A percentile compares a stretch with the other conserved stretches of the same genome.
Conservation (phyloP, 2,797 vertebrate genomes). For the Macropodus opercularis region DNA sequence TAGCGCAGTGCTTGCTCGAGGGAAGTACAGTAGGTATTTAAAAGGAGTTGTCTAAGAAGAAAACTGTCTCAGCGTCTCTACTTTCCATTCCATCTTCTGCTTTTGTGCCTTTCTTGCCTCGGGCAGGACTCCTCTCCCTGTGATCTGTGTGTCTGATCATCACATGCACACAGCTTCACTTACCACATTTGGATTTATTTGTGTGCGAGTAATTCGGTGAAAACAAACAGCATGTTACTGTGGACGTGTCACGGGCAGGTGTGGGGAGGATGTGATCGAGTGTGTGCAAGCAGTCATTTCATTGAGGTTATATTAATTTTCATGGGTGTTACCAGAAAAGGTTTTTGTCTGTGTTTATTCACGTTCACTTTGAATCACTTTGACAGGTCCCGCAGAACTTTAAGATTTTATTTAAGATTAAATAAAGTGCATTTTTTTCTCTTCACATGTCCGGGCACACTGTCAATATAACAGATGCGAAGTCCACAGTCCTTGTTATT, state of each 20-base stretch:
- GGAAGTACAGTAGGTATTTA: constrained; percentile 20
- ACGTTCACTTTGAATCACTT: no score
- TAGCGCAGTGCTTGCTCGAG: constrained; percentile 22
- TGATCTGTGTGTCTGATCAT: constrained; percentile 43
- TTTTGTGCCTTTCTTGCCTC: constrained; percentile 11
- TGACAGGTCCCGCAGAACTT: no score
- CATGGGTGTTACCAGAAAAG: neutral
- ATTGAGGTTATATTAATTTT: no score
- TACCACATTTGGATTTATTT: constrained; percentile 32
- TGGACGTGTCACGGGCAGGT: constrained; percentile 31
- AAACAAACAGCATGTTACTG: constrained; percentile 43
- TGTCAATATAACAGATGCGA: neutral
- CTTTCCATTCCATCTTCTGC: constrained; percentile 9
- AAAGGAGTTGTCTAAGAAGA: constrained; percentile 36
- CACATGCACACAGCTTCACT: constrained; percentile 18
- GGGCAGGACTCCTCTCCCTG: constrained; percentile 28
- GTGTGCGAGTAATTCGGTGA: constrained; percentile 11
- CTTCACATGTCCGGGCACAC: neutral
- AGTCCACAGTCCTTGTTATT: neutral
- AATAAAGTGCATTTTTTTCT: neutral
- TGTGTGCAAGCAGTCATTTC: constrained; percentile 2
- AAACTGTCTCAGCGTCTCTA: neutral
- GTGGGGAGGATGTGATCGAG: no score
- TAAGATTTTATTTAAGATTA: neutral
- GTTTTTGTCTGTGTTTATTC: neutral